These are phyloP conservation scores for Onthophagus sagittarius DNA, from an alignment of 2,888 invertebrate genomes.

Conservation along the genomic window DNA sequence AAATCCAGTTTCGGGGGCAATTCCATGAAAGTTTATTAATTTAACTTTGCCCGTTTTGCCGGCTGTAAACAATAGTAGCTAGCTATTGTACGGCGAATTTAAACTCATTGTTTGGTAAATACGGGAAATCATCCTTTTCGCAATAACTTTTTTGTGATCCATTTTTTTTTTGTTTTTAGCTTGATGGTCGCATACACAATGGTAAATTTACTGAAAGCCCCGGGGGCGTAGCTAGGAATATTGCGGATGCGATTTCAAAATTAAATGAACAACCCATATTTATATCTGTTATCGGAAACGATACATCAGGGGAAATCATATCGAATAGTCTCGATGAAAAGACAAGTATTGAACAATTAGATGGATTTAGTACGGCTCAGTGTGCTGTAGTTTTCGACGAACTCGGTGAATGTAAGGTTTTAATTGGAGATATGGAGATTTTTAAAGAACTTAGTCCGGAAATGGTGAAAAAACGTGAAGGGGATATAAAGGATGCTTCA, in stretches of 20 bases:
- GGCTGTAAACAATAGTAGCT: not conserved
- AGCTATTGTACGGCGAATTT: not conserved
- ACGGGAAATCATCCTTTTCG: not conserved
- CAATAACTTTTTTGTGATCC: conserved; percentile 14
- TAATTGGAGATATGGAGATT: conserved; percentile 81
- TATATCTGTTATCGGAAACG: conserved; percentile 75
- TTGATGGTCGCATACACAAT: conserved; percentile 75
- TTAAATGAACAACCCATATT: conserved; percentile 64
- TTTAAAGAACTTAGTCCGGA: conserved; percentile 66
- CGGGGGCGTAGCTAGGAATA: conserved; percentile 92
- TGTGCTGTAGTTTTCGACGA: conserved; percentile 73
- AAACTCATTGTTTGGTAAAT: not conserved
- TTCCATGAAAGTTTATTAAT: not conserved
- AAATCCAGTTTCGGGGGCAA: not conserved
- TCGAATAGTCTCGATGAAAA: conserved; percentile 31
- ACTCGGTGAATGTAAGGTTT: conserved; percentile 72
- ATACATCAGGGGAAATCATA: conserved; percentile 53
- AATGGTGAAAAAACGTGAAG: conserved; percentile 57
- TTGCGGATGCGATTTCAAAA: conserved; percentile 80
- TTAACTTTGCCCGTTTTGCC: not conserved
- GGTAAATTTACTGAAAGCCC: conserved; percentile 62
- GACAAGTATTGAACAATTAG: conserved; percentile 21
- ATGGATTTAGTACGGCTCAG: conserved; percentile 59
- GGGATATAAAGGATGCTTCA: conserved; percentile 60
- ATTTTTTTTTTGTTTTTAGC: conserved; percentile 50